Percentiles rank a stretch among this genome's conserved stretches.
phyloP scores from a whole-genome alignment of 2,113 vertebrate species.

The Stigmatopora nigra region DNA sequence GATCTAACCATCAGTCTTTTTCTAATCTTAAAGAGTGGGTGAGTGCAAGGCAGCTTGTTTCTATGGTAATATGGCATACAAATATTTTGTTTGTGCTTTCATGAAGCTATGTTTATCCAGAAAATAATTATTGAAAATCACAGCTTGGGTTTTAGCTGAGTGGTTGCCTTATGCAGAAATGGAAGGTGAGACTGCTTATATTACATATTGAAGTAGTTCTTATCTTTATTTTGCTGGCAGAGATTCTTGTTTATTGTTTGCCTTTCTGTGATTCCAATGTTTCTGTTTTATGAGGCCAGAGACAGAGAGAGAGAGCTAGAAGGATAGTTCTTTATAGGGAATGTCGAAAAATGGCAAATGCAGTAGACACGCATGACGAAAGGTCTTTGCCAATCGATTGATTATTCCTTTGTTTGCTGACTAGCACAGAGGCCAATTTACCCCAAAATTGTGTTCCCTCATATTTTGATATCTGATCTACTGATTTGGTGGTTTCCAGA shows the following conservation, averaged over 20 bases:
- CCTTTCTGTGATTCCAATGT: slow-evolving; percentile 3
- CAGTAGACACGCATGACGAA: slow-evolving; percentile 23
- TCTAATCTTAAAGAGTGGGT: slow-evolving; percentile 38
- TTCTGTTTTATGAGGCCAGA: slow-evolving; percentile 30
- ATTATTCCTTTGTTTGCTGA: slow-evolving; percentile 21
- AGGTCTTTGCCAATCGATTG: slow-evolving; percentile 21
- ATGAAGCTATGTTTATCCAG: slow-evolving; percentile 31
- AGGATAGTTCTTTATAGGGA: slow-evolving; percentile 34
- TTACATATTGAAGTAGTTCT: slow-evolving; percentile 14
- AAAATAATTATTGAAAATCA: slow-evolving; percentile 22
- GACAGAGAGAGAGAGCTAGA: slow-evolving; percentile 15
- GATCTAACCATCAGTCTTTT: neutral
- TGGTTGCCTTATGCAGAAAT: slow-evolving; percentile 16
- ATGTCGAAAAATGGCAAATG: slow-evolving; percentile 12
- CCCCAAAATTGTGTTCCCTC: slow-evolving; percentile 9
- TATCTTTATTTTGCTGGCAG: slow-evolving; percentile 8
- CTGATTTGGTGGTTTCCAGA: neutral
- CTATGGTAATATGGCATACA: slow-evolving; percentile 52
- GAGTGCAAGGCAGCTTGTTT: slow-evolving; percentile 46
- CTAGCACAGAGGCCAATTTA: slow-evolving; percentile 28
- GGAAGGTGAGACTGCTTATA: slow-evolving; percentile 10
- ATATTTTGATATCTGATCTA: neutral
- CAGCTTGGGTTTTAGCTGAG: slow-evolving; percentile 25
- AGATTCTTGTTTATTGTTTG: slow-evolving; percentile 10
- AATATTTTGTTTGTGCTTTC: slow-evolving; percentile 39